These are phyloP conservation scores for Siderastrea siderea DNA, from an alignment of 92 coral and sea anemone genomes.

Conservation along the genomic window DNA sequence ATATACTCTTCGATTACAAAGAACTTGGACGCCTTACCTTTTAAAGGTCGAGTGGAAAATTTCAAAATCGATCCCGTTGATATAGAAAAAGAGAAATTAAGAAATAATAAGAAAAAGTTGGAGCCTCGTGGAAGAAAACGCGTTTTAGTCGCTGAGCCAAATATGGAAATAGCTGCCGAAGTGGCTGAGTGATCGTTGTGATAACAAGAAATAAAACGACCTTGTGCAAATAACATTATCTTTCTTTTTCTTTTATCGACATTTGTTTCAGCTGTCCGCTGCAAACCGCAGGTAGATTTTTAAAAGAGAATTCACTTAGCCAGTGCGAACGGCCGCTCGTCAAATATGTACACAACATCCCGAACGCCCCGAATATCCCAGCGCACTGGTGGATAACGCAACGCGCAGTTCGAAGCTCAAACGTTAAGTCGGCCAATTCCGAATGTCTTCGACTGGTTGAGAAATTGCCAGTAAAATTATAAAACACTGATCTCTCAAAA, in stretches of 20 bases:
- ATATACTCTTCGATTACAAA: background rate
- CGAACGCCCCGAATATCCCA: no score
- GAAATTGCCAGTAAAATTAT: background rate
- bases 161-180: background rate
- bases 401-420: background rate
- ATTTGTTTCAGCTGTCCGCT: constrained; percentile 14
- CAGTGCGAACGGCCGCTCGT: background rate
- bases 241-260: background rate
- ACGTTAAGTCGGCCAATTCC: background rate
- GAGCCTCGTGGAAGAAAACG: background rate
- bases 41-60: background rate
- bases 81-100: background rate
- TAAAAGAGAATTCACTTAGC: background rate
- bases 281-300: background rate
- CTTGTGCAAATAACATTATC: background rate
- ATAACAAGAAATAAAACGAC: background rate
- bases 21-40: background rate
- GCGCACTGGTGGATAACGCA: background rate
- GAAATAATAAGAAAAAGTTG: background rate
- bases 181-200: background rate
- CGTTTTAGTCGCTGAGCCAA: background rate
- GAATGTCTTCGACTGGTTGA: background rate
- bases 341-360: no score
- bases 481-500: background rate
- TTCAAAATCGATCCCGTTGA: background rate